Conservation (phyloP, 2,113 vertebrate genomes). For the Pyrgilauda ruficollis region DNA sequence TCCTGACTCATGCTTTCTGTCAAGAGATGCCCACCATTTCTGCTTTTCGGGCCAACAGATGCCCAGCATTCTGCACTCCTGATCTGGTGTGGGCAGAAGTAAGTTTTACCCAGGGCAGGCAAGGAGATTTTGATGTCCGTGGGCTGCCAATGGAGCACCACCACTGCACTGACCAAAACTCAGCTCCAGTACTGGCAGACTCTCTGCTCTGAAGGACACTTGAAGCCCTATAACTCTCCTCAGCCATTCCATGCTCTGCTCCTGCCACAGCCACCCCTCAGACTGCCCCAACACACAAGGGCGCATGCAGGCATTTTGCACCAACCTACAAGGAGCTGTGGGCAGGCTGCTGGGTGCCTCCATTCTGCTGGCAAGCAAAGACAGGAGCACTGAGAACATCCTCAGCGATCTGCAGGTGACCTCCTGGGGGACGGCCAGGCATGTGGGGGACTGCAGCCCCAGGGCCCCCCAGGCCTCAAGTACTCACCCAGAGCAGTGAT, state of each 20-base stretch:
- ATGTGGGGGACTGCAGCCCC: accelerated
- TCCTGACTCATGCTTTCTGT: not conserved
- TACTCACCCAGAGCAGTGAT: constrained; percentile 92
- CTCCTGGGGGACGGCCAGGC: not conserved
- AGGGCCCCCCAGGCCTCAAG: not conserved
- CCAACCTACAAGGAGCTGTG: not conserved
- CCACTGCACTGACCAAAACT: not conserved
- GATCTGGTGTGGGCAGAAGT: not conserved
- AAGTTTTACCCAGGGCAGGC: not conserved
- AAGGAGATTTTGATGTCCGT: accelerated
- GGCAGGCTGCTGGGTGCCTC: not conserved
- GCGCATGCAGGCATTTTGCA: accelerated
- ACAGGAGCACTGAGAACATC: not conserved
- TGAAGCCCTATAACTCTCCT: not conserved
- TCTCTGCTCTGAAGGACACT: not conserved
- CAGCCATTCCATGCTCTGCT: not conserved
- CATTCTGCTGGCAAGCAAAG: not conserved
- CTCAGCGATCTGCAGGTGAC: not conserved
- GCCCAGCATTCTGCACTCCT: not conserved
- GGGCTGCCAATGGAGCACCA: not conserved
- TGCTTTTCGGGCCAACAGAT: not conserved
- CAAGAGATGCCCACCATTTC: not conserved
- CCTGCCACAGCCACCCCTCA: not conserved
- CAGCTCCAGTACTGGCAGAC: not conserved
- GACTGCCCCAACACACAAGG: accelerated